These are phyloP conservation scores for Drosophila nannoptera DNA, from an alignment of 1,140 invertebrate genomes.

Conservation along the genomic window DNA sequence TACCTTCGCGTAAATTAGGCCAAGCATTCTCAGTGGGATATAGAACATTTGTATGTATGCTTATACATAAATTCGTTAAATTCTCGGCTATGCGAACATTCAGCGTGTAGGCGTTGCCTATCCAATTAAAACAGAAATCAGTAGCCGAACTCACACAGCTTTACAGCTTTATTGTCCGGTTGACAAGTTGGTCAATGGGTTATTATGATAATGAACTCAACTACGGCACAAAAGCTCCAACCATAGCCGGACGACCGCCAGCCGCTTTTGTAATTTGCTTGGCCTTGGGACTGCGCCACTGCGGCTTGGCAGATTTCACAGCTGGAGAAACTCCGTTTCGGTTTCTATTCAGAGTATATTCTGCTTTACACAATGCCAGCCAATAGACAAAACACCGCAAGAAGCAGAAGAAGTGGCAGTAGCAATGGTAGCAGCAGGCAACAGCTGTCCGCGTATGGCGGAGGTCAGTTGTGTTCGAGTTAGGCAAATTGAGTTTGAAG, in stretches of 20 bases:
- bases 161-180: constrained; percentile 46
- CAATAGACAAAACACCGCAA: constrained; percentile 19
- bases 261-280: constrained; percentile 66
- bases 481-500: constrained; percentile 70
- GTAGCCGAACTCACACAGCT: no score
- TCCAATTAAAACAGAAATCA: no score
- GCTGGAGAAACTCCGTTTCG: constrained; percentile 45
- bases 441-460: constrained; percentile 54
- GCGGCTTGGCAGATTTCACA: constrained; percentile 61
- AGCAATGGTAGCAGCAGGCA: constrained; percentile 38
- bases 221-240: constrained; percentile 48
- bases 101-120: no score
- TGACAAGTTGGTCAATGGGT: constrained; percentile 74
- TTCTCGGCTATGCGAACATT: no score
- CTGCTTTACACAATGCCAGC: constrained; percentile 56
- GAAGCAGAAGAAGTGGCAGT: constrained; percentile 22
- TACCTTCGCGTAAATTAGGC: not conserved
- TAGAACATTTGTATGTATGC: no score
- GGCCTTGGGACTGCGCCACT: constrained; percentile 48
- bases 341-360: constrained; percentile 40
- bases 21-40: not conserved
- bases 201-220: constrained; percentile 77
- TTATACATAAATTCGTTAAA: no score
- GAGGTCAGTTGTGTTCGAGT: constrained; percentile 45
- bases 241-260: constrained; percentile 37